Evolutionary conservation across 2,113 vertebrate species (phyloP).

Genomic region (Nannospalax galili): DNA sequence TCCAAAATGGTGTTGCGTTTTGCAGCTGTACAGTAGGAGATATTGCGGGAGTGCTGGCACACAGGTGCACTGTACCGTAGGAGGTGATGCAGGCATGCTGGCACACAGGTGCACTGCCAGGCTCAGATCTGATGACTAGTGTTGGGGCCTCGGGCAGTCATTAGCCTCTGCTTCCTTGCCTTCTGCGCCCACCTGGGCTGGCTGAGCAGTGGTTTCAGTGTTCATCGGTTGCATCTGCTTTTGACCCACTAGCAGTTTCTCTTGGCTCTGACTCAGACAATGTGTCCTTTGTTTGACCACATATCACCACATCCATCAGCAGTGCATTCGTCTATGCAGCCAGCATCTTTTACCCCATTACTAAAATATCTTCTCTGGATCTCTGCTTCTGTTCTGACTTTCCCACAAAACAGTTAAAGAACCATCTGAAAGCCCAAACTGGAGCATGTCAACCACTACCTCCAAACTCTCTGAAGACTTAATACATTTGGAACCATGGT

Average conservation of each 20-base stretch:
- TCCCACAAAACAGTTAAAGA: not conserved
- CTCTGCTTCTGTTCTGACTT: not conserved
- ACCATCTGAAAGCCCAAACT: slow-evolving; percentile 49
- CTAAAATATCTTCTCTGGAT: not conserved
- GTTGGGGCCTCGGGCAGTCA: not conserved
- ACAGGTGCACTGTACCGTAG: not conserved
- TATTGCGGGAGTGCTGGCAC: not conserved
- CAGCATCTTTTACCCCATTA: not conserved
- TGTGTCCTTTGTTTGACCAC: slow-evolving; percentile 6
- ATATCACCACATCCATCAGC: not conserved
- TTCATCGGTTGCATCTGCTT: not conserved
- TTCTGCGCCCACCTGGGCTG: not conserved
- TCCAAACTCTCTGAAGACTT: slow-evolving; percentile 1
- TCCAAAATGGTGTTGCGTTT: not conserved
- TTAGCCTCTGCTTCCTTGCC: not conserved
- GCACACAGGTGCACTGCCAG: not conserved
- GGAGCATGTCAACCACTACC: not conserved
- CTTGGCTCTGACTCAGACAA: slow-evolving; percentile 17
- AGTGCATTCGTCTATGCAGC: not conserved
- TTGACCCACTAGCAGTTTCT: slow-evolving; percentile 12
- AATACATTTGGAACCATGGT: not conserved
- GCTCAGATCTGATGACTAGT: not conserved
- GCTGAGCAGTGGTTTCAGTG: not conserved
- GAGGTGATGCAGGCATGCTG: not conserved
- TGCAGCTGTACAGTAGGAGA: not conserved